Base-by-base conservation (phyloP, 2,113 vertebrate genomes). In the Perca schrenkii region DNA sequence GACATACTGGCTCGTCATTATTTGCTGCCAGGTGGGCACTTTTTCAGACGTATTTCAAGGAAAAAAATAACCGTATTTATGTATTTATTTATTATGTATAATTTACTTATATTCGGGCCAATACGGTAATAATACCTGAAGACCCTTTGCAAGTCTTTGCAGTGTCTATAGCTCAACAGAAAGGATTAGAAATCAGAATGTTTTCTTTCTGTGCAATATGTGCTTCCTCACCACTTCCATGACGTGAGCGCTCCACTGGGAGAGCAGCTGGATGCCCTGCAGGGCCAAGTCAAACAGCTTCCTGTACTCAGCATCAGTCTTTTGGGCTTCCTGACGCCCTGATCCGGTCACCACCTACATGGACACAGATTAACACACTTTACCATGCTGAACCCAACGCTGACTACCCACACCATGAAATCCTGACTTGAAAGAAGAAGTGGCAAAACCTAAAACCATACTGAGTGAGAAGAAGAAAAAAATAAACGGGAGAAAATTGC, bases 191-290 rank as follows among this genome's bases (percentile, higher is more conserved):
- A 11, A 43, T 43, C 40, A 2, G 40, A 43, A 22, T 15, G 16
- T 12, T 62, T 62, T 21, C 1, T 13, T 80, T 21, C 17, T 2
- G 22, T 50, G 8, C 53, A 46, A 34, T 19, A 15, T 73, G 25
- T 65, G 40, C 15, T 46, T 82, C 74, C 95, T 94, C 74, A 99
- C 98, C 98, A 99, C 98, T 97, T 99, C 98, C 98, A 99, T 99
- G 83, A 99, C 97, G 1, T 99, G 98, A 0, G 98, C 98, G 2
- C 98, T 99, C 98, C 98, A 99, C 93, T 99, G 98, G 0, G 98
- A 99, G 60, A 99, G 95, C 83, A 99, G 96, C 94, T 99, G 98
- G 82, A 99, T 95, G 73, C 98, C 98, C 93, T 99, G 98, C 78
- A 99, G 95, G 17, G 98, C 96, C 87, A 99, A 93, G 90, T 99